Conservation (phyloP, 2,797 vertebrate genomes). For the Rhabdomys pumilio region DNA sequence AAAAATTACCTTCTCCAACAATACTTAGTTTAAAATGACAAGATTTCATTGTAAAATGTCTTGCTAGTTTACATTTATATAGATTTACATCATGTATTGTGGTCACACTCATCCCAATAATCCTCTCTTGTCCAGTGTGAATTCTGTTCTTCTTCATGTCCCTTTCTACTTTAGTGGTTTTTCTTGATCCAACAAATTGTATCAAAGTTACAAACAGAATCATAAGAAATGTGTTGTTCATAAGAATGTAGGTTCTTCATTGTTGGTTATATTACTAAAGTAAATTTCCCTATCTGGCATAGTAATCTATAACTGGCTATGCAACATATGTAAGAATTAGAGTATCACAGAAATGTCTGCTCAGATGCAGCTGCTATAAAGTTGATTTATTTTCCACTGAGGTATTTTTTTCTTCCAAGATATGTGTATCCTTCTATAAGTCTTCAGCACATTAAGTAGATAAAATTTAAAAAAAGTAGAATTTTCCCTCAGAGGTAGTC, state of each 20-base stretch:
- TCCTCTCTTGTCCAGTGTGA: not conserved
- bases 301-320: not conserved
- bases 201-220: not conserved
- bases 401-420: not conserved
- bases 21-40: not conserved
- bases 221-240: too few species aligned
- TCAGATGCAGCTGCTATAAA: fast-evolving
- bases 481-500: not conserved
- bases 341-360: too few species aligned
- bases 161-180: not conserved
- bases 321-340: not conserved
- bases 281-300: not conserved
- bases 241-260: fast-evolving
- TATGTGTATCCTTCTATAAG: not conserved
- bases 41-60: not conserved
- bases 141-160: not conserved
- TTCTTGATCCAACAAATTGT: not conserved
- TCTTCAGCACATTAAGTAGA: not conserved
- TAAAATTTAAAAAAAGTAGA: not conserved
- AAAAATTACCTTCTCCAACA: too few species aligned
- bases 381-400: not conserved
- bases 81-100: not conserved
- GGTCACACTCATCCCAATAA: too few species aligned
- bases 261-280: not conserved
- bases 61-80: not conserved